phyloP scores from a whole-genome alignment of 1,140 invertebrate genomes.

The Coptotermes formosanus region DNA sequence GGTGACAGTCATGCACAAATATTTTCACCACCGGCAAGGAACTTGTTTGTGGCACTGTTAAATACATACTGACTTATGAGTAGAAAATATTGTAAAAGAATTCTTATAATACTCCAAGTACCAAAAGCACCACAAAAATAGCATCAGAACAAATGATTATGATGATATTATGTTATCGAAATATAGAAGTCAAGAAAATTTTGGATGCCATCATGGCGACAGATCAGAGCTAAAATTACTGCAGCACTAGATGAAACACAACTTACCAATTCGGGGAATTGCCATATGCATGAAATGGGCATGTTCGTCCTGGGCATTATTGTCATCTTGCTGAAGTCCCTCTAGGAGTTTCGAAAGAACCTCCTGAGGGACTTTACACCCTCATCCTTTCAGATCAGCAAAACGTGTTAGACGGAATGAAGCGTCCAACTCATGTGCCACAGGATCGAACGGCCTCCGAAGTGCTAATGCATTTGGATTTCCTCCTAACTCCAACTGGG shows the following conservation, averaged over 20 bases:
- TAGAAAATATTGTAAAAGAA: no score
- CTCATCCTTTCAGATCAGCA: constrained; percentile 97
- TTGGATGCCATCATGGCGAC: constrained; percentile 14
- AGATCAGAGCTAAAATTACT: constrained; percentile 1
- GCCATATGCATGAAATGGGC: constrained; percentile 86
- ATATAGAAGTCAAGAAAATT: neutral
- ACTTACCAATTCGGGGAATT: constrained; percentile 73
- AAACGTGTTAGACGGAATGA: constrained; percentile 95
- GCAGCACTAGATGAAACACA: neutral
- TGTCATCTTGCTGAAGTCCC: constrained; percentile 87
- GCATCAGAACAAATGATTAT: neutral
- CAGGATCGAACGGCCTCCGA: constrained; percentile 90
- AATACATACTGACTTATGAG: neutral
- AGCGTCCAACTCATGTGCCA: constrained; percentile 89
- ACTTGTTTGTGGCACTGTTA: neutral
- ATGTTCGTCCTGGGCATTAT: constrained; percentile 73
- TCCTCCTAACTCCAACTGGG: constrained; percentile 78
- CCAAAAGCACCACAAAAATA: no score
- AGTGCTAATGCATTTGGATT: constrained; percentile 77
- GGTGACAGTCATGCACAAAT: constrained; percentile 3
- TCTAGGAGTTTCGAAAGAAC: constrained; percentile 93
- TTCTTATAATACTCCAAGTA: no score
- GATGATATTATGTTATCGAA: neutral
- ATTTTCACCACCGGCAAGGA: neutral
- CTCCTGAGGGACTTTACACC: constrained; percentile 98